Evolutionary conservation across 2,888 invertebrate genomes (phyloP), one percentile per base, ranked within the genome.

Genomic region (Mythimna pallens): DNA sequence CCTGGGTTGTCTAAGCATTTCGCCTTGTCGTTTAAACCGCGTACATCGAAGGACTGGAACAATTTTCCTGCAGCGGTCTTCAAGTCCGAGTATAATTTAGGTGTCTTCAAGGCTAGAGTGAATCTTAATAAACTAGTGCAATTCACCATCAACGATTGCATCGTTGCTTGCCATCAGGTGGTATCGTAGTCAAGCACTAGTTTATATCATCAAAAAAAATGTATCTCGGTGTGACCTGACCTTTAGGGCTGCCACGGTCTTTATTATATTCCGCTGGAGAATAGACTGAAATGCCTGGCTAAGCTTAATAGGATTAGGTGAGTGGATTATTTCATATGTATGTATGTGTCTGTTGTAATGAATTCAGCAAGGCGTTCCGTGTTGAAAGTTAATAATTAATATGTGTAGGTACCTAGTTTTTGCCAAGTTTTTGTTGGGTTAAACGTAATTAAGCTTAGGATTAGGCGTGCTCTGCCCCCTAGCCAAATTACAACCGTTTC

Each of bases 281-380:
- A 68, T 43, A 52, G n/a, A 64, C 74, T 61, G 40, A 62, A 78
- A 61, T 59, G 34, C 70, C 9, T 22, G 25, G 9, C 47, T 66
- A 61, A 68, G 10, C 30, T 5, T 81, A 81, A 69, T 72, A 68
- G 59, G 72, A 79, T 79, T 78, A 70, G 5, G 43, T 52, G 40
- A 65, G 22, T 43, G 20, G 61, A 76, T 77, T 75, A 66, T 58
- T 14, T 52, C n/a, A 52, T 64, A 52, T 52, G 59, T 64, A 61
- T 61, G 73, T 82, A 65, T 55, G 43, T 72, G 55, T 34, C 25
- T 55, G 8, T 34, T 68, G 30, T 47, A 63, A 81, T 64, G 55
- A 64, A 59, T 64, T 57, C 34, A 73, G 59, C 36, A 20, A 59
- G 30, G 54, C 34, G 12, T 59, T 59, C 57, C n/a, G 17, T 59